Evolutionary conservation across 92 coral and sea anemone genomes (phyloP), one percentile per base, ranked within the genome.

Genomic region (Virgularia gustaviana): DNA sequence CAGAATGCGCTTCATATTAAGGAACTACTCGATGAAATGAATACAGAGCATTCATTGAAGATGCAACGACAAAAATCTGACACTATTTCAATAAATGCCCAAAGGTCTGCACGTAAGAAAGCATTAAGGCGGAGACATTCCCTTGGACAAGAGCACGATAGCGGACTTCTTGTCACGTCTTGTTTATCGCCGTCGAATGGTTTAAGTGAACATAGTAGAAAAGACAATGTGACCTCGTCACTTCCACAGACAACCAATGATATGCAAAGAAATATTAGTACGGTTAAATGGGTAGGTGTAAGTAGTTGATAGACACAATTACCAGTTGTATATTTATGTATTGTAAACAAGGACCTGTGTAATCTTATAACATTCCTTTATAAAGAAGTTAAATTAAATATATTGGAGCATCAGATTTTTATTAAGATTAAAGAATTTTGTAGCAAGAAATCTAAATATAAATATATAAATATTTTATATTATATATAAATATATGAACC

Each of bases 61-160:
- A 82, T 94, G 90, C 81, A 85, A 43, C 92, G 99, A 53, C 99
- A 94, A 81, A 96, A 88, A 86, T 94, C 99, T 1, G 99, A 94
- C 65, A 68, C 60, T 35, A 94, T 94, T 44, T 94, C 99, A 24
- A 88, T 96, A 23, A 79, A 87, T 51, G 99, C 99, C 54, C 99
- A 94, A 79, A 89, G 83, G 47, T 84, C 90, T 13, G 99, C 99
- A 23, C 88, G 90, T 28, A 86, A 82, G 65, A 79, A 95, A 63
- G 96, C 96, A 6, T 87, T 86, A 6, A 45, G 78, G 34, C 96
- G 96, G 70, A 76, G 94, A 36, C 96, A 87, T 66, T 89, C 96
- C 0, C 82, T 94, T n/a, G 99, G 99, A 27, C 90, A 87, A 65
- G 96, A 89, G 24, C 80, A 84, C 38, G 82, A 75, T 29, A 59